These are phyloP conservation scores for Amazona ochrocephala DNA, from an alignment of 2,797 vertebrate species.

Conservation along the genomic window DNA sequence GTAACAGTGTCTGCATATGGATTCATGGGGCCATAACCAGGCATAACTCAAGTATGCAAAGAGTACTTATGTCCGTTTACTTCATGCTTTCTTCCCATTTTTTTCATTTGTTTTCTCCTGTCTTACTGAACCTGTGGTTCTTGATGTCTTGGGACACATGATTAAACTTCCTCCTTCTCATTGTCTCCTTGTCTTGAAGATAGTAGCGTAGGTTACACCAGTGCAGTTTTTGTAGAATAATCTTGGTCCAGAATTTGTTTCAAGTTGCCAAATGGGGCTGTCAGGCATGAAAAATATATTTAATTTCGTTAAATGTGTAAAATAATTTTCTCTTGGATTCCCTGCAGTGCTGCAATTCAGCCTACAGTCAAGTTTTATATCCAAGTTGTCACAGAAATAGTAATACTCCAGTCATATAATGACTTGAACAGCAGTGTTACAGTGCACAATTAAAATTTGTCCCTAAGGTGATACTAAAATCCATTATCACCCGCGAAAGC, in stretches of 20 bases:
- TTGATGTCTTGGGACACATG: background rate
- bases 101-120: background rate
- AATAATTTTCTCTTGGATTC: background rate
- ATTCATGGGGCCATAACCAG: background rate
- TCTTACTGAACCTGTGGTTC: background rate
- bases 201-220: background rate
- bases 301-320: background rate
- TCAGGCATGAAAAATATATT: background rate
- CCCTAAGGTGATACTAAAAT: slow-evolving; percentile 9
- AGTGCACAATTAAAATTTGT: slow-evolving; percentile 34
- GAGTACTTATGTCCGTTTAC: background rate
- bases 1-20: background rate
- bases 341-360: background rate
- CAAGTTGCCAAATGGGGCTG: background rate
- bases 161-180: background rate
- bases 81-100: background rate
- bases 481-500: slow-evolving; percentile 27
- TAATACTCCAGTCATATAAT: background rate
- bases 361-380: background rate
- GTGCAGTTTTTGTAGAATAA: background rate
- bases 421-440: background rate
- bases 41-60: fast-evolving
- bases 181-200: background rate
- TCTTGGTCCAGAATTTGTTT: background rate
- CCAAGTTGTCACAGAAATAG: background rate